These are phyloP conservation scores for Catostylus mosaicus DNA, from an alignment of 30 jellyfish, hydroid and myxozoan genomes.

Conservation along the genomic window DNA sequence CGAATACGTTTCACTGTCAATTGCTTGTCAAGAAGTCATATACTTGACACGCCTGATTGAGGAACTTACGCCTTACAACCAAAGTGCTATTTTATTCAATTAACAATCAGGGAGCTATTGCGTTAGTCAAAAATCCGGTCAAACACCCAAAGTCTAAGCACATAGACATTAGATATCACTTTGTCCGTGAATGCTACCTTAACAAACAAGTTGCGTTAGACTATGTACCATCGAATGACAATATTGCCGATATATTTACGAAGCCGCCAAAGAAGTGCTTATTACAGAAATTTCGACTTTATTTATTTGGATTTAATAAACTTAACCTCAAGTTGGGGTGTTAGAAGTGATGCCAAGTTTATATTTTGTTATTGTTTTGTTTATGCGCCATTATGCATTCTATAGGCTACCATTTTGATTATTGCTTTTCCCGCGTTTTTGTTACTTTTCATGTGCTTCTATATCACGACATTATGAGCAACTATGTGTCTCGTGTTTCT, in stretches of 20 bases:
- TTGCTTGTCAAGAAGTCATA: slow-evolving; percentile 10
- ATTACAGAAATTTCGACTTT: slow-evolving; percentile 2
- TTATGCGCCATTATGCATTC: too few species aligned
- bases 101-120: slow-evolving; percentile 52
- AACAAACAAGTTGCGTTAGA: not conserved
- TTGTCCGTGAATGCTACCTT: slow-evolving; percentile 29
- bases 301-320: slow-evolving; percentile 4
- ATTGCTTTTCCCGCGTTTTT: too few species aligned
- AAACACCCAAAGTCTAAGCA: slow-evolving; percentile 39
- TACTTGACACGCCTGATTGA: not conserved
- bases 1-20: slow-evolving; percentile 18
- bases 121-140: slow-evolving; percentile 17
- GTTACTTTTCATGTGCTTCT: too few species aligned
- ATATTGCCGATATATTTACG: slow-evolving; percentile 33
- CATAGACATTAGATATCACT: slow-evolving; percentile 47
- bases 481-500: too few species aligned
- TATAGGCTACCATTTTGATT: too few species aligned
- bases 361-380: too few species aligned
- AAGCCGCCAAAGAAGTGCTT: slow-evolving; percentile 39
- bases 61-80: not conserved
- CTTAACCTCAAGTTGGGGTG: slow-evolving; percentile 56
- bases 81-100: not conserved
- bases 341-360: too few species aligned
- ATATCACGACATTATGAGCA: too few species aligned
- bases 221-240: slow-evolving; percentile 44